Evolutionary conservation across 37 sponge, comb jelly and placozoan species (phyloP).

Genomic region (Aplysina aerophoba): DNA sequence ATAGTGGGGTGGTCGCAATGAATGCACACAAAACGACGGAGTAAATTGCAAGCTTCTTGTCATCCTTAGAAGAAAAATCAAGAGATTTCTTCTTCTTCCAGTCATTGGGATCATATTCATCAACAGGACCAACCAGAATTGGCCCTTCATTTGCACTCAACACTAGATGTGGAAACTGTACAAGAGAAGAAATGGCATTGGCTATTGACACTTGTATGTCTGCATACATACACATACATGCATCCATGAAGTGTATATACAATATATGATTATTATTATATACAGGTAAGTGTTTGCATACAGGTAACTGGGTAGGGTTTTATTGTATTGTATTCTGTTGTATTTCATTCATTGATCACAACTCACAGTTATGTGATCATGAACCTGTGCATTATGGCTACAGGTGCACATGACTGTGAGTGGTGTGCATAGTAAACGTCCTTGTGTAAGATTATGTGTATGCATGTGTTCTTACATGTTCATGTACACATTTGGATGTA

Average conservation of each 20-base stretch:
- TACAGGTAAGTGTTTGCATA: too few relatives aligned
- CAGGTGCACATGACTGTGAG: too few relatives aligned
- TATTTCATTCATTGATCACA: too few relatives aligned
- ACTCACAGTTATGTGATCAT: too few relatives aligned
- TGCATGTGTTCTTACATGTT: not conserved
- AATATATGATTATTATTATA: not conserved
- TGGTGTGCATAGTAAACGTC: too few relatives aligned
- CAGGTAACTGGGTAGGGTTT: too few relatives aligned
- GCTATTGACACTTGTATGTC: too few relatives aligned
- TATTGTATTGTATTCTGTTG: too few relatives aligned
- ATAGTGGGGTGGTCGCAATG: not conserved
- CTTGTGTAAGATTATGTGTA: not conserved
- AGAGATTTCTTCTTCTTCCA: not conserved
- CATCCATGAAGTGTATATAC: not conserved
- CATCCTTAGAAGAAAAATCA: too few relatives aligned
- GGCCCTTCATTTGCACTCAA: conserved; percentile 25
- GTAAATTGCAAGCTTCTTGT: not conserved
- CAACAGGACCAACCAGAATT: not conserved
- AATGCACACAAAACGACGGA: not conserved
- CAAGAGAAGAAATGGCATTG: not conserved
- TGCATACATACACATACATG: not conserved
- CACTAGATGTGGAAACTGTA: conserved; percentile 16
- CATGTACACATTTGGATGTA: too few relatives aligned
- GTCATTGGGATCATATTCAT: not conserved
- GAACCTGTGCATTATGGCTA: too few relatives aligned